Conservation (phyloP, 1,140 invertebrate species). For the Aphelinus certus region DNA sequence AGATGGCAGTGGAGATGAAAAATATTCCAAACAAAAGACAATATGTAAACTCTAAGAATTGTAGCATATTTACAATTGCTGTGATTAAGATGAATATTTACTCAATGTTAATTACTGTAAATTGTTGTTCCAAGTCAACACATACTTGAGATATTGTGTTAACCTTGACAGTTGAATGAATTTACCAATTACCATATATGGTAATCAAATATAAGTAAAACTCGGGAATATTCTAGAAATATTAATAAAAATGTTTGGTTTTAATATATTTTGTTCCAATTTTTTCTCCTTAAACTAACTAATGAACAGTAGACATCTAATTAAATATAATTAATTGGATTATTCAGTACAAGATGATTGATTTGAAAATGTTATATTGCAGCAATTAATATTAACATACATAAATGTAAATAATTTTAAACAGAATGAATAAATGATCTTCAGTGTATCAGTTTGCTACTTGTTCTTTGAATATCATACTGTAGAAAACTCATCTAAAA, state of each 20-base stretch:
- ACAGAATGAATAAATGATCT: too few species aligned
- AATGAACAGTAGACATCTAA: not conserved
- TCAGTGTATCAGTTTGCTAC: too few species aligned
- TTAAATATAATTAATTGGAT: slow-evolving; percentile 4
- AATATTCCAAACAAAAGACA: slow-evolving; percentile 8
- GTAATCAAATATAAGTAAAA: slow-evolving; percentile 9
- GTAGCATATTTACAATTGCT: slow-evolving; percentile 15
- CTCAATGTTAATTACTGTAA: slow-evolving; percentile 7
- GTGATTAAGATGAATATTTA: slow-evolving; percentile 6
- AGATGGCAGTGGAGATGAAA: slow-evolving; percentile 41
- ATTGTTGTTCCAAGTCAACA: slow-evolving; percentile 10
- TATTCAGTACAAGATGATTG: too few species aligned
- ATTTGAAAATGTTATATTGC: too few species aligned
- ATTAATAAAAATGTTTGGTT: slow-evolving; percentile 20
- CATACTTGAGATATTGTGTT: slow-evolving; percentile 10
- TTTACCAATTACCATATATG: not conserved
- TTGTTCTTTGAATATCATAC: too few species aligned
- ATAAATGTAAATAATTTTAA: too few species aligned
- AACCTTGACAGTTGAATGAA: not conserved
- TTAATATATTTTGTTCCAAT: slow-evolving; percentile 13
- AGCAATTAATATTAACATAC: too few species aligned
- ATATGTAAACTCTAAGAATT: slow-evolving; percentile 39
- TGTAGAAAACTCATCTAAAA: too few species aligned
- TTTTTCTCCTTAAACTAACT: slow-evolving; percentile 9
- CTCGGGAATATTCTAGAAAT: slow-evolving; percentile 14